Conservation (phyloP, 2,888 invertebrate genomes). For the Tenthredo distinguenda region DNA sequence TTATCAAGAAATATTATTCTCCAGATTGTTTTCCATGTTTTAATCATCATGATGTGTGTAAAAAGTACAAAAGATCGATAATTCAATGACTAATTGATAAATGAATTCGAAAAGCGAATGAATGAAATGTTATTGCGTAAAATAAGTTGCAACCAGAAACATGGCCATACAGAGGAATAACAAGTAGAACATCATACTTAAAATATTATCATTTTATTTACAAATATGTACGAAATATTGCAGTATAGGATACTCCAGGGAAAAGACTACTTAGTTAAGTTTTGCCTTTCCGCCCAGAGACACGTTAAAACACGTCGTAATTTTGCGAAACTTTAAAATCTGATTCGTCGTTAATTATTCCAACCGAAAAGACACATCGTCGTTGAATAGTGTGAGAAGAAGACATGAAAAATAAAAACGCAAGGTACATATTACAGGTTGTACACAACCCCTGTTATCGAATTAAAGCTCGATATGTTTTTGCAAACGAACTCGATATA, state of each 20-base stretch:
- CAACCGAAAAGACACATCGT: neutral
- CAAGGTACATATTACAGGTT: too few species aligned
- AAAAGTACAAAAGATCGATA: neutral
- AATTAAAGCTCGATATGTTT: neutral
- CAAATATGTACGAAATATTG: neutral
- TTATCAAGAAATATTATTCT: too few species aligned
- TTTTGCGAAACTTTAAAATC: too few species aligned
- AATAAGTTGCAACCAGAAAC: too few species aligned
- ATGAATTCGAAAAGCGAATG: neutral
- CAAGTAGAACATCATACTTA: neutral
- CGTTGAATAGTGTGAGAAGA: too few species aligned
- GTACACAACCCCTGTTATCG: neutral
- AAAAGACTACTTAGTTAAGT: neutral
- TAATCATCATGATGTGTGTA: too few species aligned
- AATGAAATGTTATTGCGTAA: too few species aligned
- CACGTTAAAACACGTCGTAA: too few species aligned
- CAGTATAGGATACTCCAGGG: neutral
- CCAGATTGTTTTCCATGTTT: too few species aligned
- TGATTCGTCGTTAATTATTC: neutral
- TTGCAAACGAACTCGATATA: neutral
- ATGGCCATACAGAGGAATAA: too few species aligned
- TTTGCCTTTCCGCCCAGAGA: neutral
- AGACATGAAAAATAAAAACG: too few species aligned
- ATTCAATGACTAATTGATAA: neutral
- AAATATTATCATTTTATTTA: neutral